A percentile compares a stretch with the other conserved stretches of the same genome.
phyloP scores from a whole-genome alignment of 2,888 invertebrate genomes.

The Drosophila falleni region DNA sequence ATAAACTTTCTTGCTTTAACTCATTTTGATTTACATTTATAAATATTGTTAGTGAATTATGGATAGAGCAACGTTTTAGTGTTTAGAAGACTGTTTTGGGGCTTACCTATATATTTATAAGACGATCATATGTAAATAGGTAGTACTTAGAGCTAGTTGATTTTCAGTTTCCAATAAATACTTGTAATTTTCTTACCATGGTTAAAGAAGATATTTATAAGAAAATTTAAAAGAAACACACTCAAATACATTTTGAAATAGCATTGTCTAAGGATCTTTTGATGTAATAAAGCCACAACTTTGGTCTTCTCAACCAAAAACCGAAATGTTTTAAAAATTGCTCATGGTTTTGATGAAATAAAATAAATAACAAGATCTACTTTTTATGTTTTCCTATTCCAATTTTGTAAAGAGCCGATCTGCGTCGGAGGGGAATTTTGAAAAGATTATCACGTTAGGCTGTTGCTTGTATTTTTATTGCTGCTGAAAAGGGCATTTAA shows the following conservation, averaged over 20 bases:
- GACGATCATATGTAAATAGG: too few relatives aligned
- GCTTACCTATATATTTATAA: too few relatives aligned
- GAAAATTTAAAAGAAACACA: slow-evolving; percentile 8
- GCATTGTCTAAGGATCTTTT: slow-evolving; percentile 11
- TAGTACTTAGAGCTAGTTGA: neutral
- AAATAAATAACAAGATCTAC: slow-evolving; percentile 75
- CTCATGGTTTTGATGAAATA: slow-evolving; percentile 41
- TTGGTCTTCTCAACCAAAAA: slow-evolving; percentile 67
- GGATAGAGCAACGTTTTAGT: too few relatives aligned
- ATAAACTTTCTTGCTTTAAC: neutral
- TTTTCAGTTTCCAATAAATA: slow-evolving; percentile 1
- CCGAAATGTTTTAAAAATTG: slow-evolving; percentile 44
- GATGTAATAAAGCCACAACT: slow-evolving; percentile 64
- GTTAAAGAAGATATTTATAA: slow-evolving; percentile 14
- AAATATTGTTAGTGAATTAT: neutral
- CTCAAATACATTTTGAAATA: slow-evolving; percentile 10
- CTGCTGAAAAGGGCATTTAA: slow-evolving; percentile 56
- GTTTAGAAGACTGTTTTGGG: too few relatives aligned
- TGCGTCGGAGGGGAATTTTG: slow-evolving; percentile 66
- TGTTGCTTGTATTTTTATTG: slow-evolving; percentile 48
- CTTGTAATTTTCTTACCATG: slow-evolving; percentile 13
- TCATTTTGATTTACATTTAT: neutral
- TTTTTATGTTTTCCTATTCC: slow-evolving; percentile 54
- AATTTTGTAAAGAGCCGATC: slow-evolving; percentile 58
- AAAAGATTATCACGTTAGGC: slow-evolving; percentile 82